A percentile compares a stretch with the other conserved stretches of the same genome.
Evolutionary conservation across 2,113 vertebrate species (phyloP).

Genomic region (Prunella himalayana): DNA sequence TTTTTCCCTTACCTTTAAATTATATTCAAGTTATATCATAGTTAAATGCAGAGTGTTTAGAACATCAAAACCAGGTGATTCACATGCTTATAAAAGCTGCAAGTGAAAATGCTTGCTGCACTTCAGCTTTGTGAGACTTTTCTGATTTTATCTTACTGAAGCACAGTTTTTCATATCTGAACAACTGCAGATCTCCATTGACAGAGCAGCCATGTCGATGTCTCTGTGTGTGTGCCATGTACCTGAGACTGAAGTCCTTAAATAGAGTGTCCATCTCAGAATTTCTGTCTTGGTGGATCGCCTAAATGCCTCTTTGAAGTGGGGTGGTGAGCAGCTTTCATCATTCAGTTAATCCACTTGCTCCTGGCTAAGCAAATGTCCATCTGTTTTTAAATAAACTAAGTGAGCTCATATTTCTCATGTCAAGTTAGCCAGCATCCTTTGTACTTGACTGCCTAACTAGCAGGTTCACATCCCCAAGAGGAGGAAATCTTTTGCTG

Average conservation of each 20-base stretch:
- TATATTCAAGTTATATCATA: neutral
- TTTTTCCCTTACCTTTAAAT: neutral
- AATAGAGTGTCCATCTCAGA: neutral
- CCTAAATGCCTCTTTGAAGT: neutral
- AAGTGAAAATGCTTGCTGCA: neutral
- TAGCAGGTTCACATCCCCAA: neutral
- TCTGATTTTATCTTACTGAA: neutral
- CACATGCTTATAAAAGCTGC: neutral
- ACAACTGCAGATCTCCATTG: neutral
- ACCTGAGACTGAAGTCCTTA: neutral
- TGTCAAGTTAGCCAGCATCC: neutral
- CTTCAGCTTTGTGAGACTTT: neutral
- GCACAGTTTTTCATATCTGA: neutral
- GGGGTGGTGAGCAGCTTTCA: neutral
- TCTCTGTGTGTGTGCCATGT: neutral
- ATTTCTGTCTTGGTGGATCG: neutral
- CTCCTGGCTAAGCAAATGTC: neutral
- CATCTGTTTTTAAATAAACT: neutral
- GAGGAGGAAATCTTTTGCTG: neutral
- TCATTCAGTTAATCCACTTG: neutral
- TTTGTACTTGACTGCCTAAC: neutral
- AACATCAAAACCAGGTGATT: neutral
- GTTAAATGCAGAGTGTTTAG: neutral
- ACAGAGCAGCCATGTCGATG: neutral
- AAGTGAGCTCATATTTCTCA: accelerated